Evolutionary conservation across 2,797 vertebrate species (phyloP), one percentile per base, ranked within the genome.

Genomic region (Pipistrellus pipistrellus): DNA sequence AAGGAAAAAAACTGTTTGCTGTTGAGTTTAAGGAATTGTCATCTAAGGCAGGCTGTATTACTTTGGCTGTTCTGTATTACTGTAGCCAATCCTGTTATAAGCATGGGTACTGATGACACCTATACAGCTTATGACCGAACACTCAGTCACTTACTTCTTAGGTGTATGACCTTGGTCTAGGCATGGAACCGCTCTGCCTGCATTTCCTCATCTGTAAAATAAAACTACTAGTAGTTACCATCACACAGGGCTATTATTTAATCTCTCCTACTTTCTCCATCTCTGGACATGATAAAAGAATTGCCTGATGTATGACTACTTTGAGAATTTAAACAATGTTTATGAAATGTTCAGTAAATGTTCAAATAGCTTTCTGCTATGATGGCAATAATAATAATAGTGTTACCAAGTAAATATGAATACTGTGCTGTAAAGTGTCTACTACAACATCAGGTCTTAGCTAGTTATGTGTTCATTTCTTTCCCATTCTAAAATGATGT

Each of bases 91-190:
- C 15, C 0, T 15, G 1, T 59, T 51, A 38, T 3, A 8, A 73
- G 0, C 3, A 2, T 69, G 38, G 3, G 1, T 92, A 8, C 2
- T n/a, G 2, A 7, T 8, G 20, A 77, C 10, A 25, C 12, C 1
- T 3, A 9, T 71, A 3, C 5, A 75, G 35, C 21, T 41, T 17
- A 6, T 68, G 11, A 76, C 6, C 30, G 5, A 57, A 10, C 17
- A 17, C 0, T 21, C 3, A 6, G 11, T 15, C 25, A 38, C 32
- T 41, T 18, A 12, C 3, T 92, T 66, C 18, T 38, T 55, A 20
- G 17, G 2, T 55, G 2, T 41, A 30, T 48, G 17, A 48, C 2
- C 3, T 35, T 59, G n/a, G 5, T 38, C 7, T 38, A 32, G 9
- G 14, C 14, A 4, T 1, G 41, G 20, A 84, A n/a, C 7, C 20